These are phyloP conservation scores for Acromyrmex charruanus DNA, from an alignment of 1,140 invertebrate species.

Conservation along the genomic window DNA sequence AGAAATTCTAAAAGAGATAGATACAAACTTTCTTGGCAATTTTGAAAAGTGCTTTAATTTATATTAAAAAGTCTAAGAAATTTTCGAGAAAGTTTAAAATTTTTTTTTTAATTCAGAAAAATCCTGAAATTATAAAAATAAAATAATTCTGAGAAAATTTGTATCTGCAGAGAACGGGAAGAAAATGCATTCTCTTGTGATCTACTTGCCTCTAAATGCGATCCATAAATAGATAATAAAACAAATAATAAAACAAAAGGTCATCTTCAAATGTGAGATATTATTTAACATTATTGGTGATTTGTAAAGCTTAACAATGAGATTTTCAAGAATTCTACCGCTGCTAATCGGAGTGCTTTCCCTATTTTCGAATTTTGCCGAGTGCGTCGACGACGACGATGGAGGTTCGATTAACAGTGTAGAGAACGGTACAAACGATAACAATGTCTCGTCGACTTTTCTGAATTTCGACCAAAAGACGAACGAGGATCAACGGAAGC, in stretches of 20 bases:
- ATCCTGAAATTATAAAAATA: too few species aligned
- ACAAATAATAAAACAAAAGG: conserved; percentile 12
- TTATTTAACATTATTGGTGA: background rate
- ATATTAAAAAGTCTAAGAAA: too few species aligned
- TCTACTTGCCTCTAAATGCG: background rate
- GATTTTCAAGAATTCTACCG: background rate
- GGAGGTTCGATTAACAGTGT: background rate
- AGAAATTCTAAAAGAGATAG: too few species aligned
- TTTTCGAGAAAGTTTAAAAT: too few species aligned
- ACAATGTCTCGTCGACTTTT: conserved; percentile 16
- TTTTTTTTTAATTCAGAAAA: too few species aligned
- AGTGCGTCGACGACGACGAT: background rate
- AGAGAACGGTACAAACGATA: background rate
- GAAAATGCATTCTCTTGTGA: background rate
- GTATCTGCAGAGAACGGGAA: background rate
- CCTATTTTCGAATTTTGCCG: background rate
- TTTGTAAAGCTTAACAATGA: conserved; percentile 7
- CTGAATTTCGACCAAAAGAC: conserved; percentile 46
- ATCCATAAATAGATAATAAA: background rate
- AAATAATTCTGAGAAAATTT: too few species aligned
- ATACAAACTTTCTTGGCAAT: too few species aligned
- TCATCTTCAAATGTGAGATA: background rate
- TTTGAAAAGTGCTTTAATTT: too few species aligned
- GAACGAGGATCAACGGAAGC: conserved; percentile 32
- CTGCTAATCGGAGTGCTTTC: conserved; percentile 21